phyloP scores from a whole-genome alignment of 2,888 invertebrate species.

The Heliothis peltigera region DNA sequence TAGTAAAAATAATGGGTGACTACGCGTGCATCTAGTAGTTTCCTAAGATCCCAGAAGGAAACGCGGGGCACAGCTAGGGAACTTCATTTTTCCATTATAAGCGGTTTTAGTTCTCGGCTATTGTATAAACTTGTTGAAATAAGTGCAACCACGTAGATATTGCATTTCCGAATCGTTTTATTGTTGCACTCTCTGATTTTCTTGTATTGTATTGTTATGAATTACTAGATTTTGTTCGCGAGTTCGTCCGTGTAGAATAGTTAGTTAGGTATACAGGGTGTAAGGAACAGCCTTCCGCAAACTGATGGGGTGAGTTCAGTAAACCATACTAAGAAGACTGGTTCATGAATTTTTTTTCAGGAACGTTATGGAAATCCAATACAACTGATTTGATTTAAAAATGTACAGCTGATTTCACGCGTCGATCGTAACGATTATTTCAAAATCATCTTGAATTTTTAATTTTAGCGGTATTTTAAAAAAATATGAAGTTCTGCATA shows the following conservation, averaged over 20 bases:
- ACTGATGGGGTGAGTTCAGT: too few relatives aligned
- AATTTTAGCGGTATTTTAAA: too few relatives aligned
- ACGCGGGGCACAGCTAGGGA: neutral
- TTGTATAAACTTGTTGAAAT: slow-evolving; percentile 18
- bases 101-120: slow-evolving; percentile 4
- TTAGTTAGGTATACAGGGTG: too few relatives aligned
- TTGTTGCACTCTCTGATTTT: neutral
- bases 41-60: neutral
- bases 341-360: too few relatives aligned
- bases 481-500: too few relatives aligned
- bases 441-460: too few relatives aligned
- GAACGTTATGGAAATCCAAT: too few relatives aligned
- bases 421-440: too few relatives aligned
- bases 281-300: too few relatives aligned
- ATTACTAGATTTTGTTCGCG: neutral
- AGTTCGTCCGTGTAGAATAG: neutral
- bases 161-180: neutral
- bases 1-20: neutral
- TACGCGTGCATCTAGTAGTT: neutral
- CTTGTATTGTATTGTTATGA: neutral
- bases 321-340: too few relatives aligned
- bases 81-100: slow-evolving; percentile 27
- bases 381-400: too few relatives aligned
- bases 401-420: too few relatives aligned
- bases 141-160: neutral